These are phyloP conservation scores for Fregetta grallaria DNA, from an alignment of 2,113 vertebrate genomes.

Conservation along the genomic window DNA sequence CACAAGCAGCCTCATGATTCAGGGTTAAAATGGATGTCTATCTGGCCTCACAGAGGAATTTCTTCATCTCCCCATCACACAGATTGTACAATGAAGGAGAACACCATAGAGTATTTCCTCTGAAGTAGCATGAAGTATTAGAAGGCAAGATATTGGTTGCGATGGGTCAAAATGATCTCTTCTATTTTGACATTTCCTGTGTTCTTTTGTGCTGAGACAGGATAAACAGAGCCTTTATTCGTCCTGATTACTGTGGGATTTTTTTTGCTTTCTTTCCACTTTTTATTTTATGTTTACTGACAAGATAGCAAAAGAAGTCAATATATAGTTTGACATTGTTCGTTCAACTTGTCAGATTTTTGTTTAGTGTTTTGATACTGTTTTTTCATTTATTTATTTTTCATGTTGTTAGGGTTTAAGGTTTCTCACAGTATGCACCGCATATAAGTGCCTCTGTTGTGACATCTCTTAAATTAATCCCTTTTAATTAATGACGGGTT, in stretches of 20 bases:
- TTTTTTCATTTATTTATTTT: neutral
- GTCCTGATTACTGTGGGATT: neutral
- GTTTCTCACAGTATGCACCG: neutral
- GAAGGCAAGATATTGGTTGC: neutral
- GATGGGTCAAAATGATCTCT: neutral
- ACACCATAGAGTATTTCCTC: neutral
- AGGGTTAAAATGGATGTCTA: neutral
- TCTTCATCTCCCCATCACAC: neutral
- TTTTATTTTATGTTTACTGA: slow-evolving; percentile 27
- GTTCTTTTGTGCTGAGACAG: neutral
- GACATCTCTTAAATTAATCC: neutral
- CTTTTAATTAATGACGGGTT: neutral
- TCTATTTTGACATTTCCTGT: neutral
- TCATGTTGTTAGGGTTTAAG: neutral
- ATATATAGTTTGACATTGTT: neutral
- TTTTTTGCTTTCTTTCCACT: neutral
- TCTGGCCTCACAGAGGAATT: neutral
- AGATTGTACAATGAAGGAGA: neutral
- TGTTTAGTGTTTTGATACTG: neutral
- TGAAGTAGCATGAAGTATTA: neutral
- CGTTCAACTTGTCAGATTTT: slow-evolving; percentile 1
- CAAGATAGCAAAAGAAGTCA: slow-evolving; percentile 12
- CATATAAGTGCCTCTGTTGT: neutral
- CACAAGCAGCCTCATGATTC: neutral
- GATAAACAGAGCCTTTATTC: neutral